phyloP scores from a whole-genome alignment of 2,113 vertebrate species.

The Glaucidium brasilianum region DNA sequence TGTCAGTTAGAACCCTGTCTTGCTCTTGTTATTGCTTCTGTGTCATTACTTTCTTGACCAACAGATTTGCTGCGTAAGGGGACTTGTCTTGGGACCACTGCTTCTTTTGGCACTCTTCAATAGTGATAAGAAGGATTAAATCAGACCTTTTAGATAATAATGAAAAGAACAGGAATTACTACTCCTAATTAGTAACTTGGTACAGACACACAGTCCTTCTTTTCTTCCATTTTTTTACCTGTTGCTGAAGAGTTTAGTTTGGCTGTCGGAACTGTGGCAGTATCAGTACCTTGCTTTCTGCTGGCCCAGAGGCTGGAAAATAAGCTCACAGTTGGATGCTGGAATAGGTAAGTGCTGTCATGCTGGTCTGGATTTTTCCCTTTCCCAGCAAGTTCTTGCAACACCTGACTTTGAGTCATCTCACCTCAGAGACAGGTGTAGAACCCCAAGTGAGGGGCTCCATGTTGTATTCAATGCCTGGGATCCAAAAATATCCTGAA shows the following conservation, averaged over 20 bases:
- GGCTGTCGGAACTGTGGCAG: neutral
- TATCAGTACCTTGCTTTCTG: neutral
- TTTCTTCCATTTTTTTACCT: neutral
- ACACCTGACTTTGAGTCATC: neutral
- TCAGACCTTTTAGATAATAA: neutral
- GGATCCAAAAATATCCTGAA: neutral
- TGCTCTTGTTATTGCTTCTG: neutral
- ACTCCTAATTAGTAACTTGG: neutral
- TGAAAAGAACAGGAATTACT: neutral
- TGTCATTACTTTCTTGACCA: neutral
- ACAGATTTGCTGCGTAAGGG: neutral
- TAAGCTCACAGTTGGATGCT: neutral
- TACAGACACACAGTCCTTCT: neutral
- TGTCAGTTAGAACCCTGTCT: neutral
- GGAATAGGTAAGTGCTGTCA: neutral
- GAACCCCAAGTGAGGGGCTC: neutral
- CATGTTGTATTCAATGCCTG: neutral
- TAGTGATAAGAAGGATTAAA: neutral
- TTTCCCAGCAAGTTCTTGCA: neutral
- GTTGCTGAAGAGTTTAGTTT: neutral
- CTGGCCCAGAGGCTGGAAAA: neutral
- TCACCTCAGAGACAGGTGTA: neutral
- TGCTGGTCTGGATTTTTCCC: neutral
- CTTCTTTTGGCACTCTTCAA: neutral
- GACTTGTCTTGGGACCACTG: neutral